Evolutionary conservation across 2,797 vertebrate genomes (phyloP).

Genomic region (Rhinogobio ventralis): DNA sequence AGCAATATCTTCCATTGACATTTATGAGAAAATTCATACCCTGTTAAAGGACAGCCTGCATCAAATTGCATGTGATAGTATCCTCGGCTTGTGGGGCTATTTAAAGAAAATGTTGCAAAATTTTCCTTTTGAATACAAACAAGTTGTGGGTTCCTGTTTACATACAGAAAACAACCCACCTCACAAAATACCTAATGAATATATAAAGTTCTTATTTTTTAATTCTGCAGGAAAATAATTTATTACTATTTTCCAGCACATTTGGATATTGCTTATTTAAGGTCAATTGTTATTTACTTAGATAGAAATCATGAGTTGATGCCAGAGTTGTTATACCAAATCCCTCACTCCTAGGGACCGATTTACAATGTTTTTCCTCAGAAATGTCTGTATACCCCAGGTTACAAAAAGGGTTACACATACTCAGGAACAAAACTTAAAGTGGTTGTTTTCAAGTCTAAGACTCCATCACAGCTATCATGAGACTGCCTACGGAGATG

Average conservation of each 20-base stretch:
- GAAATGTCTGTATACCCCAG: background rate
- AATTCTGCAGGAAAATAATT: background rate
- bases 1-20: slow-evolving; percentile 43
- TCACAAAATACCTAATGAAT: background rate
- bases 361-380: background rate
- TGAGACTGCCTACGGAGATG: slow-evolving; percentile 29
- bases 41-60: slow-evolving; percentile 32
- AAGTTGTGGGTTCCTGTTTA: background rate
- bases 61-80: slow-evolving; percentile 1
- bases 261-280: background rate
- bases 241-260: background rate
- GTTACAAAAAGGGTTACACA: background rate
- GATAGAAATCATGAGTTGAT: background rate
- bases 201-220: background rate
- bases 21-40: slow-evolving; percentile 34
- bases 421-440: background rate
- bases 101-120: background rate
- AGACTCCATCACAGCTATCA: background rate
- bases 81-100: slow-evolving; percentile 8
- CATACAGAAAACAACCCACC: background rate
- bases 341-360: background rate
- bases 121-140: background rate
- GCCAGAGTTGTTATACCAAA: background rate
- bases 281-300: background rate
- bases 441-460: background rate